Conservation (phyloP, 2,113 vertebrate genomes). For the Scomber japonicus region DNA sequence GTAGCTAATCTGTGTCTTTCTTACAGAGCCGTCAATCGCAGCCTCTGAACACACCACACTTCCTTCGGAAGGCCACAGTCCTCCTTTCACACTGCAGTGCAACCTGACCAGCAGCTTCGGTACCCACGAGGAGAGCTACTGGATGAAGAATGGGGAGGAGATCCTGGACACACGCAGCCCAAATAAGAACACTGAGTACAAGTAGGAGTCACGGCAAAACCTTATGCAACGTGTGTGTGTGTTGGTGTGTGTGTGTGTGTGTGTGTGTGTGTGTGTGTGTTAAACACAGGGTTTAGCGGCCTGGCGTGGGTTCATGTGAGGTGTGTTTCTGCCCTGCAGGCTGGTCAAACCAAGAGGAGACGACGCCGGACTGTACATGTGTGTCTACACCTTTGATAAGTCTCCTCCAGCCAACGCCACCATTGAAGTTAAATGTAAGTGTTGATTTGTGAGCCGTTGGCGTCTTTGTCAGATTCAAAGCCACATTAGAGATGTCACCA, state of each 20-base stretch:
- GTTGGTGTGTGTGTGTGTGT: background rate
- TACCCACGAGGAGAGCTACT: conserved; percentile 86
- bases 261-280: background rate
- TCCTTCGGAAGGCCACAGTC: conserved; percentile 53
- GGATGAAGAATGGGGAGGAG: conserved; percentile 96
- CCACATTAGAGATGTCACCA: conserved; percentile 36
- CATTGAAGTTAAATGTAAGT: conserved; percentile 97
- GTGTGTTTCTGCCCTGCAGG: conserved; percentile 82
- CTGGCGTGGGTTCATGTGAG: conserved; percentile 40
- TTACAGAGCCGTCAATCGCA: conserved; percentile 93
- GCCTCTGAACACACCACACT: conserved; percentile 88
- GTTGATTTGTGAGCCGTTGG: conserved; percentile 45
- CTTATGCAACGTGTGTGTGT: background rate
- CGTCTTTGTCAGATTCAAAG: conserved; percentile 25
- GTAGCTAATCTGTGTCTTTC: conserved; percentile 57
- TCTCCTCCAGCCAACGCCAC: conserved; percentile 91
- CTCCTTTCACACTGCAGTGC: conserved; percentile 89
- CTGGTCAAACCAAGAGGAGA: conserved; percentile 91
- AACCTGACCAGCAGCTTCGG: conserved; percentile 88
- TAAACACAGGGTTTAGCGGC: background rate
- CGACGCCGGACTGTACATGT: conserved; percentile 93
- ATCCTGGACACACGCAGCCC: conserved; percentile 84
- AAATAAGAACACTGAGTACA: conserved; percentile 88
- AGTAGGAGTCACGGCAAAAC: conserved; percentile 71
- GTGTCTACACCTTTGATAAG: conserved; percentile 89